These are phyloP conservation scores for Oophaga pumilio DNA, from an alignment of 2,113 vertebrate genomes.

Conservation along the genomic window DNA sequence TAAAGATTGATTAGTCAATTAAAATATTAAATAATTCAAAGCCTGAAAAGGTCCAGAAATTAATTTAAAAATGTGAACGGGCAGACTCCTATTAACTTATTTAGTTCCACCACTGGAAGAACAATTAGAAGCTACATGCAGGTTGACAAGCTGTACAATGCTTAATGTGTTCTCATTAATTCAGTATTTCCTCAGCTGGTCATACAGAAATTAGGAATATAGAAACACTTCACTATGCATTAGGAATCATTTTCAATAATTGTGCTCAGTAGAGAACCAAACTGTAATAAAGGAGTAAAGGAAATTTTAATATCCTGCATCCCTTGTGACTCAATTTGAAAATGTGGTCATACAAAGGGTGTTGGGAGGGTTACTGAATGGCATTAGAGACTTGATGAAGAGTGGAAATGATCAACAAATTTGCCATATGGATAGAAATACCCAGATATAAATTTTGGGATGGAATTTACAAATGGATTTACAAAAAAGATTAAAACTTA, in stretches of 20 bases:
- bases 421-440: background rate
- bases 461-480: no score
- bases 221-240: background rate
- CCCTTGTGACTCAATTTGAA: background rate
- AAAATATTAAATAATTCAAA: conserved; percentile 35
- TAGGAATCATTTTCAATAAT: background rate
- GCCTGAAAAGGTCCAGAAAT: background rate
- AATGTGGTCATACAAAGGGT: background rate
- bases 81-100: conserved; percentile 16
- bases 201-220: background rate
- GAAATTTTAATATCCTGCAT: background rate
- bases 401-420: background rate
- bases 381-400: background rate
- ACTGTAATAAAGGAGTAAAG: background rate
- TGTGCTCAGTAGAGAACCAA: conserved; percentile 4
- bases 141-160: background rate
- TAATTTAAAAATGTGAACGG: conserved; percentile 33
- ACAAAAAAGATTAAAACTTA: no score
- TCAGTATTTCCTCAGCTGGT: conserved; percentile 20
- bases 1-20: conserved; percentile 39
- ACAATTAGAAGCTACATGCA: conserved; percentile 11
- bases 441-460: no score
- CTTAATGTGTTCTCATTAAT: conserved; percentile 24
- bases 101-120: conserved; percentile 32
- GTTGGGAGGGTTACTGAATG: background rate